Evolutionary conservation across 2,888 invertebrate genomes (phyloP), one percentile per base, ranked within the genome.

Genomic region (Baccha elongata): DNA sequence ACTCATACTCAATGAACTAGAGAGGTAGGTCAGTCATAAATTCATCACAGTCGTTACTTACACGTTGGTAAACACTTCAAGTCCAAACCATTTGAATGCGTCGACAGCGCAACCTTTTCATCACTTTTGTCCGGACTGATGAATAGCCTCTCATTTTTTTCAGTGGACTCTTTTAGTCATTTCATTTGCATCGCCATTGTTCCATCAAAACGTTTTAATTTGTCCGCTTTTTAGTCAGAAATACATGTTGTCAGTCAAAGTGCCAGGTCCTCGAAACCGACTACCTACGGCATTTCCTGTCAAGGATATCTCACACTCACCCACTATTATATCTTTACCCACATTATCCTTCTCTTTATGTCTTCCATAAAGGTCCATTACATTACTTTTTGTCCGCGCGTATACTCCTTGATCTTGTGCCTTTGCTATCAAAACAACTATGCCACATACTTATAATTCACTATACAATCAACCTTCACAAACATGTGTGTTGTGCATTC

Each of bases 21-120:
- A 65, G 53, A 67, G 81, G 81, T 76, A 81, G 81, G 81, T 81
- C 81, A 76, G 58, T 58, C n/a, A 11, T 13, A 29, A 17, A 11
- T 17, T 46, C 23, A 23, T 13, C 15, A 29, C 26, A 81, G 71
- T 32, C 58, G 11, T n/a, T n/a, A n/a, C n/a, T n/a, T n/a, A n/a
- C n/a, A n/a, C n/a, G n/a, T 17, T 21, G 7, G 53, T 58, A 37
- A 69, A 75, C 19, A 21, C 37, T n/a, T n/a, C n/a, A n/a, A n/a
- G n/a, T 65, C 64, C 15, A 29, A 42, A 37, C 29, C 37, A 62
- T 48, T 42, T 55, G 15, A 53, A 53, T 35, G 40, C 32, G 72
- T 67, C 21, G 52, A 69, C 11, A 44, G 40, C n/a, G 26, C 44
- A 53, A 68, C 10, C 55, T 23, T 69, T 60, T 58, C 52, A 60